Evolutionary conservation across 2,888 invertebrate species (phyloP), one percentile per base, ranked within the genome.

Genomic region (Lasioglossum pauxillum): DNA sequence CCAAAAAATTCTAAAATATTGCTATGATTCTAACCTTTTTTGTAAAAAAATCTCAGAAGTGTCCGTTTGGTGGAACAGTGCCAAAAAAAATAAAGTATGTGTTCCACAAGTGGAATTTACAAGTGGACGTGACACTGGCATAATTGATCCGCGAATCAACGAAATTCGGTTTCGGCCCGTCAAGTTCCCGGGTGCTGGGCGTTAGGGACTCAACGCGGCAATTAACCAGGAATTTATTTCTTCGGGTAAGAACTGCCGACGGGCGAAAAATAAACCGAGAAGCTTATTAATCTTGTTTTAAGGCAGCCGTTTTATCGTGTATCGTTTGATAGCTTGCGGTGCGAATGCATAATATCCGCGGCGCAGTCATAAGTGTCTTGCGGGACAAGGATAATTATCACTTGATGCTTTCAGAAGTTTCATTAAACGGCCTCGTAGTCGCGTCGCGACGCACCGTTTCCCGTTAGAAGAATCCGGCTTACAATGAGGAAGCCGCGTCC

Each of bases 401-500:
- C 31, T 49, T 46, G 38, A 71, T 53, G 78, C 76, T 78, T 81
- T 84, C 85, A 78, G 77, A 64, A 82, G 79, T 85, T 86, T 83
- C 82, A 82, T 87, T 85, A 85, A 82, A 53, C 57, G n/a, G 57
- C 23, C 10, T 3, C 57, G 53, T 23, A 0, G 23, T 53, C 57
- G n/a, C n/a, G 57, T 57, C 57, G 57, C n/a, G 57, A 57, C 57
- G 57, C 57, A 12, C 10, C 57, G n/a, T 86, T 80, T 75, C 75
- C 76, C 84, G 87, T 87, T 87, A 87, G 86, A 85, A 82, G 87
- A 87, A 85, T 87, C 87, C 86, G 12, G 78, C 57, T 76, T 38
- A 85, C 85, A 78, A 87, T 87, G 80, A 85, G 86, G 86, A 87
- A 87, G 86, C 85, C 27, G 60, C 79, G 82, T 82, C 87, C 86